These are phyloP conservation scores for Strix uralensis DNA, from an alignment of 2,113 vertebrate species.

Conservation along the genomic window DNA sequence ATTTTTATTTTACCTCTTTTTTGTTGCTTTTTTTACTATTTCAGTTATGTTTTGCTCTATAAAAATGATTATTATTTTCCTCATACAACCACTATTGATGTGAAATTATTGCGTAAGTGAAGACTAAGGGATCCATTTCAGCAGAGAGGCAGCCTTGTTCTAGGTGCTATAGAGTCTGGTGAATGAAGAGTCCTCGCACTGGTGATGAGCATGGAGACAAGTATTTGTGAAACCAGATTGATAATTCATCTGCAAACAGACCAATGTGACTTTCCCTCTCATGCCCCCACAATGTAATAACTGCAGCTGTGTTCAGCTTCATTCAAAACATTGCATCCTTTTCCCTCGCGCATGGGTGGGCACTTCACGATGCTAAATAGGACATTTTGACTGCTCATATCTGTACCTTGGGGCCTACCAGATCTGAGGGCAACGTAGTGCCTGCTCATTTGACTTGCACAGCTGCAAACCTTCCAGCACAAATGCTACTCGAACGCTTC, in stretches of 20 bases:
- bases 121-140: constrained; percentile 13
- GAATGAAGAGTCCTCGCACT: background rate
- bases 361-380: constrained; percentile 31
- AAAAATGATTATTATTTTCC: background rate
- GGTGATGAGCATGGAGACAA: background rate
- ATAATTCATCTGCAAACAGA: constrained; percentile 17
- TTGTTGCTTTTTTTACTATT: background rate
- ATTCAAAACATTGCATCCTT: background rate
- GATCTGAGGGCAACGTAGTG: constrained; percentile 17
- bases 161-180: constrained; percentile 7
- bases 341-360: background rate
- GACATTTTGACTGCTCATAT: constrained; percentile 6
- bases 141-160: background rate
- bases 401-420: constrained; percentile 28
- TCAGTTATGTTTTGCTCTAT: background rate
- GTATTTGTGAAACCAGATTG: background rate
- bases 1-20: constrained; percentile 35
- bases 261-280: background rate
- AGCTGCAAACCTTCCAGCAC: constrained; percentile 22
- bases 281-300: background rate
- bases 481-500: background rate
- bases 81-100: background rate
- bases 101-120: background rate
- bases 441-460: constrained; percentile 33
- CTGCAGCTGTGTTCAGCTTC: background rate